phyloP scores from a whole-genome alignment of 1,140 invertebrate species.

The Eumaeus atala region DNA sequence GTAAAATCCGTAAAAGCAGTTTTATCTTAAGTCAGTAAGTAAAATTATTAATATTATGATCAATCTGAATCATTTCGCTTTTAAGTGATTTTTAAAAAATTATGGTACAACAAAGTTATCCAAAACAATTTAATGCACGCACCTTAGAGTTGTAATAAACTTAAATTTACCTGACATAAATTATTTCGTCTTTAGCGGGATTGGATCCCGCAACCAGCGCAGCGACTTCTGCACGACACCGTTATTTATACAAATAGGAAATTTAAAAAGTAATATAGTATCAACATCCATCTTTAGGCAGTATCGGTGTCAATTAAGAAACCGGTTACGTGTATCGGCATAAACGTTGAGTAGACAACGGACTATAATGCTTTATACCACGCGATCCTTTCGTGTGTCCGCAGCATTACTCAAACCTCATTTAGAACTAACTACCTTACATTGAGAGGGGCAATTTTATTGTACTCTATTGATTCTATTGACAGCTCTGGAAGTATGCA shows the following conservation, averaged over 20 bases:
- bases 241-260: neutral
- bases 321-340: slow-evolving; percentile 29
- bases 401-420: slow-evolving; percentile 67
- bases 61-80: no score
- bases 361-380: slow-evolving; percentile 53
- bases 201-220: no score
- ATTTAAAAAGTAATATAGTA: neutral
- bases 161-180: no score
- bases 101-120: no score
- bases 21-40: no score
- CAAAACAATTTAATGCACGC: no score
- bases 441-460: slow-evolving; percentile 68
- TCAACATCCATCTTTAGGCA: slow-evolving; percentile 12
- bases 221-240: neutral
- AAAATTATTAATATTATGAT: no score
- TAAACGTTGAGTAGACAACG: slow-evolving; percentile 28
- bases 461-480: slow-evolving; percentile 65
- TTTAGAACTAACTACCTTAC: slow-evolving; percentile 64
- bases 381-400: slow-evolving; percentile 57
- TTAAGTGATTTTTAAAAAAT: no score
- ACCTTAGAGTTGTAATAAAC: no score
- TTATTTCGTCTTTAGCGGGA: no score
- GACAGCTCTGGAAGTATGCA: slow-evolving; percentile 46
- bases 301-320: slow-evolving; percentile 29
- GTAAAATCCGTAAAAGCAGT: no score